These are phyloP conservation scores for Acanthoscelides obtectus DNA, from an alignment of 2,888 invertebrate genomes.

Conservation along the genomic window DNA sequence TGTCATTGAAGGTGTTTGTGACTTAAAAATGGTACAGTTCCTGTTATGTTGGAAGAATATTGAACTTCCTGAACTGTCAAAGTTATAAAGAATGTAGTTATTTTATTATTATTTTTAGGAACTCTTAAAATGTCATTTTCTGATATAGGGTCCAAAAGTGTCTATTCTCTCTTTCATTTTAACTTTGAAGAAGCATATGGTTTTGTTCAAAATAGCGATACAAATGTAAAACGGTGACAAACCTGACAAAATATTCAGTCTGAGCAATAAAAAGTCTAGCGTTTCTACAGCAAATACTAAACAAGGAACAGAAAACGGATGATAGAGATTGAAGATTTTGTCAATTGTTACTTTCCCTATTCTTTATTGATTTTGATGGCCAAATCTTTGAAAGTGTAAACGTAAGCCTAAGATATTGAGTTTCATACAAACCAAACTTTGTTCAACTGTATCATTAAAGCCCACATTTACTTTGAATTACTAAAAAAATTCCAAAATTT, in stretches of 20 bases:
- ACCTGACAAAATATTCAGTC: background rate
- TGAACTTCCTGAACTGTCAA: background rate
- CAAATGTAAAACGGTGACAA: background rate
- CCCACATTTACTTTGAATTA: no score
- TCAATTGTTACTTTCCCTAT: no score
- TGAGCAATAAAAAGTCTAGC: no score
- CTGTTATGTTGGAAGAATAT: background rate
- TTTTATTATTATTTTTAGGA: background rate
- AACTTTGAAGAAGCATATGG: background rate
- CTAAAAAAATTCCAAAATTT: no score
- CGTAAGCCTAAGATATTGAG: no score
- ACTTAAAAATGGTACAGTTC: background rate
- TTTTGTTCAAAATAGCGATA: background rate
- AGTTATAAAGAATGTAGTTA: background rate
- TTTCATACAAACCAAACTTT: no score
- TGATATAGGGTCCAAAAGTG: background rate
- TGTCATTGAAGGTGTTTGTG: background rate
- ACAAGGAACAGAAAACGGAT: no score
- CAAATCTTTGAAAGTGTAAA: no score
- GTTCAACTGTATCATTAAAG: no score
- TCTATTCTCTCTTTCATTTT: background rate
- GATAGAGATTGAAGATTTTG: no score
- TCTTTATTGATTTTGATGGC: no score
- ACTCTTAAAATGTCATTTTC: background rate
- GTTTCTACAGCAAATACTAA: no score